Evolutionary conservation across 2,888 invertebrate genomes (phyloP).

Genomic region (Metopia argyrocephala): DNA sequence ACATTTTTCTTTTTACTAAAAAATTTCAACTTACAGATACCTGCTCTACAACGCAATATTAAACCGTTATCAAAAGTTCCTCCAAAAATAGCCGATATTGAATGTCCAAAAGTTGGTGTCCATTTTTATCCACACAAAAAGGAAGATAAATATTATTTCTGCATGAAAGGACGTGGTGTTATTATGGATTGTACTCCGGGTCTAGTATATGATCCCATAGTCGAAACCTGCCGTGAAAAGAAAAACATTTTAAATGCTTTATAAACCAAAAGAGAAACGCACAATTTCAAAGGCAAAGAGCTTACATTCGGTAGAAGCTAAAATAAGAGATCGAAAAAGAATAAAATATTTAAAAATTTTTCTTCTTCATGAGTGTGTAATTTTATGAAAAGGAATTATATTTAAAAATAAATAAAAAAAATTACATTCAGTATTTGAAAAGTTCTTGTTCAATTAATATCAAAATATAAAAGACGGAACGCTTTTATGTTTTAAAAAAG

Average conservation of each 20-base stretch:
- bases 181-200: slow-evolving; percentile 75
- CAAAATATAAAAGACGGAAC: too few species aligned
- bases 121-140: slow-evolving; percentile 70
- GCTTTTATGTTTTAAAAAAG: too few species aligned
- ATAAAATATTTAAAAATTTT: too few species aligned
- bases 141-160: slow-evolving; percentile 72
- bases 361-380: too few species aligned
- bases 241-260: slow-evolving; percentile 60
- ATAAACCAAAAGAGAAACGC: background rate
- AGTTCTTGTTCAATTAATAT: too few species aligned
- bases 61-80: slow-evolving; percentile 70
- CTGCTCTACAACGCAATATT: slow-evolving; percentile 70
- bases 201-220: slow-evolving; percentile 70
- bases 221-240: slow-evolving; percentile 71
- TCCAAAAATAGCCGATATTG: slow-evolving; percentile 72
- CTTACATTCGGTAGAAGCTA: too few species aligned
- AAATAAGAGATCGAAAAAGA: too few species aligned
- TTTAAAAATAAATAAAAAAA: too few species aligned
- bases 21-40: slow-evolving; percentile 66
- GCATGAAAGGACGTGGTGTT: slow-evolving; percentile 74
- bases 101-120: slow-evolving; percentile 71
- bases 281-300: background rate
- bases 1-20: background rate
- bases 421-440: too few species aligned
- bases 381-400: too few species aligned